A percentile compares a stretch with the other conserved stretches of the same genome.
These are phyloP conservation scores for Musca domestica DNA, from an alignment of 1,140 invertebrate genomes.

Conservation along the genomic window DNA sequence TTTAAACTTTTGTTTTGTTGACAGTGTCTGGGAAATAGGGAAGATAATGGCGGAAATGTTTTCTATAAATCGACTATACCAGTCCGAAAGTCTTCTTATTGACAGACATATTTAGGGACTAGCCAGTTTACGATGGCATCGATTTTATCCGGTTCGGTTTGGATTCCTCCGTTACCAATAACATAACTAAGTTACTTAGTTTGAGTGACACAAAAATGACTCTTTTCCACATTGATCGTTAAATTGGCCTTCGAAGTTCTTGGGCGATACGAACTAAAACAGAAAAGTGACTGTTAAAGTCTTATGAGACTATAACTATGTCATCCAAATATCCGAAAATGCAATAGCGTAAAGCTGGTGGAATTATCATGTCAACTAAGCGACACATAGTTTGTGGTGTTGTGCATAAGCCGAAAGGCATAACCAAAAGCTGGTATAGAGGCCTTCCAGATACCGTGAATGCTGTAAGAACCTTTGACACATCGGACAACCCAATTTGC, in stretches of 20 bases:
- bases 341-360: too few species aligned
- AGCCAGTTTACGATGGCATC: slow-evolving; percentile 21
- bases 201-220: slow-evolving; percentile 32
- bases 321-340: too few species aligned
- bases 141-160: slow-evolving; percentile 28
- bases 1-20: slow-evolving; percentile 26
- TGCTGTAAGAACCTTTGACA: slow-evolving; percentile 44
- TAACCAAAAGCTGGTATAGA: slow-evolving; percentile 37
- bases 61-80: slow-evolving; percentile 47
- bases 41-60: slow-evolving; percentile 38
- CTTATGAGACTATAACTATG: slow-evolving; percentile 22
- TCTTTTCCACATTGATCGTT: slow-evolving; percentile 29
- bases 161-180: slow-evolving; percentile 42
- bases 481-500: slow-evolving; percentile 32
- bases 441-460: slow-evolving; percentile 41
- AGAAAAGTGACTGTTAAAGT: slow-evolving; percentile 17
- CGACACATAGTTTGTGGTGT: too few species aligned
- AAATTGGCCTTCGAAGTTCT: slow-evolving; percentile 29
- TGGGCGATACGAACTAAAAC: slow-evolving; percentile 31
- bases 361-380: too few species aligned
- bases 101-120: slow-evolving; percentile 43
- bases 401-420: too few species aligned
- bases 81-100: slow-evolving; percentile 52
- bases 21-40: slow-evolving; percentile 28
- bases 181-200: slow-evolving; percentile 30